phyloP scores from a whole-genome alignment of 1,140 invertebrate species.

The Teleopsis dalmanni region DNA sequence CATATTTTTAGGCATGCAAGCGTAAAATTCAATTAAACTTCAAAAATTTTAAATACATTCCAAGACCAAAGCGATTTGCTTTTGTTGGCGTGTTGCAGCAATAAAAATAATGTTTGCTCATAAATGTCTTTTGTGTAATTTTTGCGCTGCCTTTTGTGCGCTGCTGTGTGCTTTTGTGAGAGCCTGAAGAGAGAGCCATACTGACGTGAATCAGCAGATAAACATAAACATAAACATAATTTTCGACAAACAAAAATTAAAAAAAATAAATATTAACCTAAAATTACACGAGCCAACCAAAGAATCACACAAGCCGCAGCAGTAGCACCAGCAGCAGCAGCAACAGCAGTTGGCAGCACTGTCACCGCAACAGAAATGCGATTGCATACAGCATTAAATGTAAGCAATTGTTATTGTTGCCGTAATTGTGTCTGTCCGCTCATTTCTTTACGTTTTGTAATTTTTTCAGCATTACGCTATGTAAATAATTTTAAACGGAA shows the following conservation, averaged over 20 bases:
- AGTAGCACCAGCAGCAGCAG: too few species aligned
- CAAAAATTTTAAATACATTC: neutral
- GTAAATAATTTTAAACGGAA: conserved; percentile 32
- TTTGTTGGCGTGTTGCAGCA: conserved; percentile 4
- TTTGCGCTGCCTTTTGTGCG: too few species aligned
- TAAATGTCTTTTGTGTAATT: neutral
- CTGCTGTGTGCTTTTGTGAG: too few species aligned
- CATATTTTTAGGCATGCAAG: conserved; percentile 18
- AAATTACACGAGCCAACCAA: too few species aligned
- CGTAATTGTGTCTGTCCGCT: neutral
- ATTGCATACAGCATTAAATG: too few species aligned
- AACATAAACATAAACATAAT: too few species aligned
- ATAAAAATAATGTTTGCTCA: conserved; percentile 13
- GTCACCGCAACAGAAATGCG: too few species aligned
- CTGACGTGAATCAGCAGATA: neutral
- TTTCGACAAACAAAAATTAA: too few species aligned
- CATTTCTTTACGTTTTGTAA: neutral
- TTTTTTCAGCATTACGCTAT: conserved; percentile 15
- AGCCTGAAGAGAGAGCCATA: neutral
- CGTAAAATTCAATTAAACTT: conserved; percentile 24
- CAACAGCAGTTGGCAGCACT: too few species aligned
- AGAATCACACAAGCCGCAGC: too few species aligned
- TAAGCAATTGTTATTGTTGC: neutral
- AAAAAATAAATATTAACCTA: too few species aligned
- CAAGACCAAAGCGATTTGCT: conserved; percentile 17